A percentile compares a stretch with the other conserved stretches of the same genome.
Conservation (phyloP, 2,113 vertebrate genomes). For the Campylomormyrus tamandua region DNA sequence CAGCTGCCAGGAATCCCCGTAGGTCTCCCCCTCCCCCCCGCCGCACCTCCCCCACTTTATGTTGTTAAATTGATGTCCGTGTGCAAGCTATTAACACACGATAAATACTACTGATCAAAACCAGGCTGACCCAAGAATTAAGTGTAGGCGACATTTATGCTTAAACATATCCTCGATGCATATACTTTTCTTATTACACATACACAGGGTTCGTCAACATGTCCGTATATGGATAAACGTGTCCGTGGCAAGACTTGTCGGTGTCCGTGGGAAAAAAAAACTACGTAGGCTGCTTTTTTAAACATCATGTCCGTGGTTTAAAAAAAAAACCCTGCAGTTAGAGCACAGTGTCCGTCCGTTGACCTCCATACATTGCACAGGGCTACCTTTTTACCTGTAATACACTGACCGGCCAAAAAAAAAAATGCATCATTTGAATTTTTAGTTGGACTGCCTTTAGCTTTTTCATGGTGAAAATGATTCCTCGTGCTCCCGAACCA, state of each 20-base stretch:
- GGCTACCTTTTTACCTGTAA: background rate
- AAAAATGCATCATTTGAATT: no score
- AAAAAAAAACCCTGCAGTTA: background rate
- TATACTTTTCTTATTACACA: background rate
- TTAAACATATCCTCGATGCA: background rate
- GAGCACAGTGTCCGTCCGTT: background rate
- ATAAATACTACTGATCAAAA: background rate
- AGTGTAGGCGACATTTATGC: background rate
- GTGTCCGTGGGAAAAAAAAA: background rate
- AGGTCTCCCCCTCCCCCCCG: slow-evolving; percentile 16
- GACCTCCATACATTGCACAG: background rate
- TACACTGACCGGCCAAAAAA: no score
- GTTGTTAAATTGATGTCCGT: background rate
- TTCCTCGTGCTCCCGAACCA: no score
- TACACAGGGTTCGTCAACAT: background rate
- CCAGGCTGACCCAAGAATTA: background rate
- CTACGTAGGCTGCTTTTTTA: background rate
- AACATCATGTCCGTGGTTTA: background rate
- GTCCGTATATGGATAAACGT: background rate
- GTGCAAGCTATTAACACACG: background rate
- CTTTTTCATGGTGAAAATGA: no score
- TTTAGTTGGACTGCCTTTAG: no score
- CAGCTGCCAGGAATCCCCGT: slow-evolving; percentile 62
- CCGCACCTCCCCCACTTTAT: background rate
- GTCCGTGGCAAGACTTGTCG: background rate